phyloP scores from a whole-genome alignment of 2,113 vertebrate species.

The Vidua macroura region DNA sequence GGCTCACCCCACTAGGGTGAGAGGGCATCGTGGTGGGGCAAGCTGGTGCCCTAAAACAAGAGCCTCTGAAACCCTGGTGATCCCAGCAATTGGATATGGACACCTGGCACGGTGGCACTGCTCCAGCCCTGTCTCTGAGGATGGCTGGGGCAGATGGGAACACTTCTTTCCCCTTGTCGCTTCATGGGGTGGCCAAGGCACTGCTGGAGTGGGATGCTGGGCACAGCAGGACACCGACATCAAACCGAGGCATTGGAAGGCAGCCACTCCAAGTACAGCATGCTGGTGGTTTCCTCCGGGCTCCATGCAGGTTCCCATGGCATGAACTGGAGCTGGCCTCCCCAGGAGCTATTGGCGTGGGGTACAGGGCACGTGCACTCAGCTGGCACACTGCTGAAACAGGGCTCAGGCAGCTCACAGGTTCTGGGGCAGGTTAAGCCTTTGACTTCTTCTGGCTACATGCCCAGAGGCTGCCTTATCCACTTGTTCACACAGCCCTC shows the following conservation, averaged over 20 bases:
- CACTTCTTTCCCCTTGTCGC: background rate
- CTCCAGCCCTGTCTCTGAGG: background rate
- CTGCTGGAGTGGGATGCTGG: background rate
- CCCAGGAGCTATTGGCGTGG: background rate
- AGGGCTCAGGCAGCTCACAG: background rate
- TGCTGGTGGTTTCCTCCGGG: background rate
- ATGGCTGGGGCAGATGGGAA: background rate
- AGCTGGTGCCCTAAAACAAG: accelerated
- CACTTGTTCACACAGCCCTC: background rate
- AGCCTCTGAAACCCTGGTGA: background rate
- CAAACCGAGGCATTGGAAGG: background rate
- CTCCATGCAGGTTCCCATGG: accelerated
- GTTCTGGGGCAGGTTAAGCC: background rate
- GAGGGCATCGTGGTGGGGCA: background rate
- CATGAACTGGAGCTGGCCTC: background rate
- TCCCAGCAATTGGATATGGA: background rate
- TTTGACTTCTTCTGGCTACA: background rate
- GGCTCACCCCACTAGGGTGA: background rate
- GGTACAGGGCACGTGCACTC: accelerated
- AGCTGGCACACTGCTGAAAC: accelerated
- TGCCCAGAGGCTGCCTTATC: background rate
- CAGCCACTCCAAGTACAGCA: background rate
- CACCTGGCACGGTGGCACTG: background rate
- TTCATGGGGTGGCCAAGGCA: accelerated
- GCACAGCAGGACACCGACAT: accelerated